Conservation (phyloP, 2,113 vertebrate species). For the human (Homo sapiens) region DNA sequence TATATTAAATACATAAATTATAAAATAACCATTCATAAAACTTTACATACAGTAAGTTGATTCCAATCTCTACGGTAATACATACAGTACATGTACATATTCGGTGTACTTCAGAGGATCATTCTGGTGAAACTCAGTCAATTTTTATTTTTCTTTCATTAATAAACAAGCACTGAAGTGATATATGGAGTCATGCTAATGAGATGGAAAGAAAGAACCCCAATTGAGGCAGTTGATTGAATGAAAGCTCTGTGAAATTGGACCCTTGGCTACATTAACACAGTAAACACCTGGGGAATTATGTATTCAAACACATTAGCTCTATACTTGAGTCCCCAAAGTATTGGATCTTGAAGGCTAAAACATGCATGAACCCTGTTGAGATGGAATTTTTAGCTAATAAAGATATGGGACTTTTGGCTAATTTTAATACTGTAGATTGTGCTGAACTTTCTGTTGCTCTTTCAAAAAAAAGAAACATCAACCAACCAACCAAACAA, state of each 20-base stretch:
- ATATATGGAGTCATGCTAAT: slow-evolving; percentile 75
- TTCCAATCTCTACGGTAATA: slow-evolving; percentile 84
- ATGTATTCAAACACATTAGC: neutral
- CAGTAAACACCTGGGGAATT: neutral
- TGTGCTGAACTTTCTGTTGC: neutral
- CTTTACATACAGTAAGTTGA: slow-evolving; percentile 87
- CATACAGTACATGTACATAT: slow-evolving; percentile 84
- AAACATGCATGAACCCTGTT: slow-evolving; percentile 46
- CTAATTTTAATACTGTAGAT: slow-evolving; percentile 52
- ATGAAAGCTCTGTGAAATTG: slow-evolving; percentile 2
- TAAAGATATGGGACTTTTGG: neutral
- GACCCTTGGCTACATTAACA: neutral
- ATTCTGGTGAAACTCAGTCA: slow-evolving; percentile 68
- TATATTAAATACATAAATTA: slow-evolving; percentile 90
- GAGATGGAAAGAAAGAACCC: slow-evolving; percentile 52
- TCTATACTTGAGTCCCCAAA: neutral
- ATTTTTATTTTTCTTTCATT: slow-evolving; percentile 73
- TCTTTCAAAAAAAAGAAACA: neutral
- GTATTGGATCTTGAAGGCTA: neutral
- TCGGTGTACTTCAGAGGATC: slow-evolving; percentile 80
- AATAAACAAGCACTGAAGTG: slow-evolving; percentile 73
- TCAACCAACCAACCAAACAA: neutral
- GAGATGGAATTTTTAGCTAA: neutral
- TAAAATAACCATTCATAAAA: slow-evolving; percentile 90
- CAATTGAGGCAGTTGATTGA: slow-evolving; percentile 24